Percentiles rank a stretch among this genome's conserved stretches.
phyloP scores from a whole-genome alignment of 2,888 invertebrate species.

The Tridacna gigas region DNA sequence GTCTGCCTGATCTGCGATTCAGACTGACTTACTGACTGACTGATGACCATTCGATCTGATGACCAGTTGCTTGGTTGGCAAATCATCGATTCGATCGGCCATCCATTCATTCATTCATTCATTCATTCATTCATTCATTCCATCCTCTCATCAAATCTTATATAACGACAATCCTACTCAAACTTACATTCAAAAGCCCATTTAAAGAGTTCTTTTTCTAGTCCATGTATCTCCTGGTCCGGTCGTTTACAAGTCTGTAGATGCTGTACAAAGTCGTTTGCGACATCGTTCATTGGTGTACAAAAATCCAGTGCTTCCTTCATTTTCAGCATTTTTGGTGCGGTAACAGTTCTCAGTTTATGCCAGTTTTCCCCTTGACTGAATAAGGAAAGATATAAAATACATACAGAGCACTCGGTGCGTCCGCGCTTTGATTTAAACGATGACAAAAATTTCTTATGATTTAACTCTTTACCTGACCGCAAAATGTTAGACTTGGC shows the following conservation, averaged over 20 bases:
- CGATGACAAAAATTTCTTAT: no score
- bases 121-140: neutral
- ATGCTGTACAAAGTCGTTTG: conserved; percentile 79
- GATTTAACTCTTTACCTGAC: no score
- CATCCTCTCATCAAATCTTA: no score
- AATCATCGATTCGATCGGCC: no score
- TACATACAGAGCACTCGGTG: no score
- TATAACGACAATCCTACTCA: neutral
- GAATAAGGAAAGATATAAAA: conserved; percentile 19
- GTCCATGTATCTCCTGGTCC: conserved; percentile 71
- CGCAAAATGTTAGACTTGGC: no score
- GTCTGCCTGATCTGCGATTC: no score
- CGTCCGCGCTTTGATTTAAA: no score
- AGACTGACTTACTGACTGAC: no score
- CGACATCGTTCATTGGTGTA: conserved; percentile 79
- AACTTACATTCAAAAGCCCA: conserved; percentile 85
- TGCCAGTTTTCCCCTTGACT: conserved; percentile 85
- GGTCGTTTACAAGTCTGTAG: conserved; percentile 63
- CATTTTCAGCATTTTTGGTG: conserved; percentile 82
- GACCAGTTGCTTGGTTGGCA: no score
- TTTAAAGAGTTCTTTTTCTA: conserved; percentile 83
- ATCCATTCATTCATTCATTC: no score
- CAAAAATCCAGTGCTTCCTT: conserved; percentile 80
- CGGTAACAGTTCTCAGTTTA: conserved; percentile 79
- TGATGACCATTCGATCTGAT: no score